phyloP scores from a whole-genome alignment of 2,113 vertebrate genomes.

The Paramormyrops kingsleyae region DNA sequence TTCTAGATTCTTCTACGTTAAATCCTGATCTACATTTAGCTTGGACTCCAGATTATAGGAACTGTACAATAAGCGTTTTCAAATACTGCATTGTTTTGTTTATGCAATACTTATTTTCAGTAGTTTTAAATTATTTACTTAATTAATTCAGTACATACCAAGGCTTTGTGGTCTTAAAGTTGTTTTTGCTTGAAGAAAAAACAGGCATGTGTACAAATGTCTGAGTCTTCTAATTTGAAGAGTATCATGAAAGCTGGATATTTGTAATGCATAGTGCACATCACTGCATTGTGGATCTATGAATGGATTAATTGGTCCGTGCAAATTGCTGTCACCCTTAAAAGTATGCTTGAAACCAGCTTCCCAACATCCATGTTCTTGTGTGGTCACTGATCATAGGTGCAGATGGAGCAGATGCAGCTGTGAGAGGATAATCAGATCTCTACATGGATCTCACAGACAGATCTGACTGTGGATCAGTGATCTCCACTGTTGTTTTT shows the following conservation, averaged over 20 bases:
- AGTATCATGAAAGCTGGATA: conserved; percentile 26
- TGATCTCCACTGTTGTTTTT: not conserved
- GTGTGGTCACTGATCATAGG: conserved; percentile 36
- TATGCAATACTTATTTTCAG: not conserved
- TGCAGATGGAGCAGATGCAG: conserved; percentile 37
- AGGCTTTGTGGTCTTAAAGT: not conserved
- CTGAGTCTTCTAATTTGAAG: conserved; percentile 36
- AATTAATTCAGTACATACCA: not conserved
- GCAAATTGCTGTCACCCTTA: not conserved
- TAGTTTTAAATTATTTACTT: not conserved
- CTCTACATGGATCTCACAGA: not conserved
- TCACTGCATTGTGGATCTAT: conserved; percentile 31
- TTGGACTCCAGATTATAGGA: not conserved
- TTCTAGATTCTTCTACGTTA: not conserved
- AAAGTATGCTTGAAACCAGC: conserved; percentile 16
- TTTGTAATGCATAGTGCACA: conserved; percentile 35
- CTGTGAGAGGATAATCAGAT: not conserved
- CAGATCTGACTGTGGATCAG: not conserved
- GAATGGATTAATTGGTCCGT: not conserved
- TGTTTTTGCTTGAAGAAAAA: conserved; percentile 40
- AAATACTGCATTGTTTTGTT: not conserved
- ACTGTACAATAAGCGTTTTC: not conserved
- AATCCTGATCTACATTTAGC: not conserved
- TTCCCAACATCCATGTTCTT: conserved; percentile 23
- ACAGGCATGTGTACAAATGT: conserved; percentile 17